These are phyloP conservation scores for Darevskia mixta DNA, from an alignment of 2,797 vertebrate genomes.

Conservation along the genomic window DNA sequence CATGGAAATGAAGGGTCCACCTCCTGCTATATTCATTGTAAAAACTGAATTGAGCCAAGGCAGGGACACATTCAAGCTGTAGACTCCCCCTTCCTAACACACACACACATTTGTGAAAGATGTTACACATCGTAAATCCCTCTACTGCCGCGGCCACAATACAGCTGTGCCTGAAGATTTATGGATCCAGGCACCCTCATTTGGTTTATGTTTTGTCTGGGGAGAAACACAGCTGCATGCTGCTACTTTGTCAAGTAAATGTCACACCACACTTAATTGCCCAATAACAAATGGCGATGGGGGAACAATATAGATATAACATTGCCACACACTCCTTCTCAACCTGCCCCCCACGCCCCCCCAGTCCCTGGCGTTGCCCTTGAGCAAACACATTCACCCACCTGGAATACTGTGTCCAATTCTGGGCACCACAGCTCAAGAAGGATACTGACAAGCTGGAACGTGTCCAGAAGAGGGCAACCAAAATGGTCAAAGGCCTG, in stretches of 20 bases:
- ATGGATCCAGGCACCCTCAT: constrained; percentile 43
- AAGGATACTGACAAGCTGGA: no score
- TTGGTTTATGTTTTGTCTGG: constrained; percentile 60
- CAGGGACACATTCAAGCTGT: no score
- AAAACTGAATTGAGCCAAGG: neutral
- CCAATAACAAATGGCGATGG: constrained; percentile 62
- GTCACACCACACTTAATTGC: constrained; percentile 68
- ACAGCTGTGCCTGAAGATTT: constrained; percentile 64
- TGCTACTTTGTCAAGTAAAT: constrained; percentile 65
- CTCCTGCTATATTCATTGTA: no score
- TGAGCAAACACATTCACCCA: accelerated
- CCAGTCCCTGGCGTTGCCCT: neutral
- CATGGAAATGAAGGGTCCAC: no score
- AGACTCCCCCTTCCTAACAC: no score
- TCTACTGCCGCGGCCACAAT: neutral
- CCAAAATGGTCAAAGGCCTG: no score
- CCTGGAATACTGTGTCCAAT: no score
- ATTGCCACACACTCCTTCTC: neutral
- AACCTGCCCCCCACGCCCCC: neutral
- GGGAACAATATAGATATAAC: constrained; percentile 47
- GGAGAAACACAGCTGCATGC: constrained; percentile 62
- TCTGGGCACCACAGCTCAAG: no score
- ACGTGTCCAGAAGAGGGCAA: no score
- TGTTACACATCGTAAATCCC: constrained; percentile 12
- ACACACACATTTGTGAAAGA: neutral